Evolutionary conservation across 1,140 invertebrate genomes (phyloP), one percentile per base, ranked within the genome.

Genomic region (Thalassaphorura encarpata): DNA sequence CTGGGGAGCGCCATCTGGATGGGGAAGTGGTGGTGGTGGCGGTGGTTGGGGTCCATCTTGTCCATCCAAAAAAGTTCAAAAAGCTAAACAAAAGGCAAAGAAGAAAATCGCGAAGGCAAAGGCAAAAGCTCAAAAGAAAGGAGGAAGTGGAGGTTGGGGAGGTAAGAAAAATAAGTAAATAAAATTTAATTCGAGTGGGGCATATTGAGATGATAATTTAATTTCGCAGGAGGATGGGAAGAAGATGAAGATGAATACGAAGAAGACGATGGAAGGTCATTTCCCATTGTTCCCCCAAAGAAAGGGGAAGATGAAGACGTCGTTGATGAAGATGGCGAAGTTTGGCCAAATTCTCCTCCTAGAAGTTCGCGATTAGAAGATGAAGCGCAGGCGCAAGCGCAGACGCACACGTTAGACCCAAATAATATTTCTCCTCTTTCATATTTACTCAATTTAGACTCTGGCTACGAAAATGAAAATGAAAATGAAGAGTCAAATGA

Each of bases 1-100:
- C 2, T 39, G 54, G 0, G 46, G 47, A 15, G 31, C 28, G 0
- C 48, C 48, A 24, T 6, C 4, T 15, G 21, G 36, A 23, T 15
- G 51, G 3, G 52, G 52, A 4, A 21, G 40, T 23, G 52, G 52
- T 28, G 43, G 43, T 11, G 18, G 33, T 23, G 50, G 56, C 1
- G 24, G 28, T 41, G 55, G 55, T 6, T 26, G 33, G 15, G 47
- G 49, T 24, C 36, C 27, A 28, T 8, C 40, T 11, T 36, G 33
- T n/a, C 8, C 29, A 15, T 18, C 4, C 28, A 21, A 5, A 50
- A 50, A 3, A 50, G 15, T 50, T 39, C 21, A 48, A n/a, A 40
- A 40, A 24, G 53, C 13, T 5, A 28, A 15, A 31, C 33, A 4
- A 13, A 29, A 13, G 54, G 54, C 13, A 4, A 29, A 15, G 45